Base-by-base conservation (phyloP, 2,888 invertebrate genomes). In the Tromatobia lineatoria region DNA sequence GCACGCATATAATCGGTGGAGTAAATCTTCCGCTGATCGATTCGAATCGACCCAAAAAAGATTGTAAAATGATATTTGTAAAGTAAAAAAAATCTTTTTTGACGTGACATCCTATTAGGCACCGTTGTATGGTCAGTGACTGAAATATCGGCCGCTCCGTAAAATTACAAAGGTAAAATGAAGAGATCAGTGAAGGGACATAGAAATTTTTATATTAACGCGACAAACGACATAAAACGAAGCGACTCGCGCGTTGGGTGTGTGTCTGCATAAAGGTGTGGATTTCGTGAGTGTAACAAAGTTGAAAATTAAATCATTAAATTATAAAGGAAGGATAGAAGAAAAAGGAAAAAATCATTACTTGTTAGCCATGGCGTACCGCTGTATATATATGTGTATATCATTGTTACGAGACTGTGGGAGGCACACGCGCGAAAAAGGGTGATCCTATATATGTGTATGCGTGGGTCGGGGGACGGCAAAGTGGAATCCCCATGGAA, bases 311-410 rank as follows among this genome's bases (percentile, higher is more conserved):
- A 50, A 71, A 67, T 70, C 45, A 67, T 70, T 29, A 59, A 80
- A 45, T 59, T 50, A 75, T 29, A 34, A 45, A 23, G 23, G 29
- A 50, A 38, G 52, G 54, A 70, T 7, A 54, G 73, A 57, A 52
- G 23, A 34, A 25, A 25, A 23, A 61, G 45, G 70, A 75, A 74
- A 74, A 64, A 79, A 77, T 84, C 87, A 86, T 90, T 88, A 86
- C 88, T 87, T 85, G 88, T 91, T 88, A 90, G 87, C 82, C 86
- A 87, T 90, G 88, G 89, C 88, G 86, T 90, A 87, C 88, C 86
- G 83, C 86, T 90, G 90, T 90, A 90, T 78, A 90, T 90, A 86
- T 85, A 86, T 86, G 82, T 64, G 38, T 54, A 42, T 52, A 82
- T 79, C 82, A 69, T 82, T 79, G 73, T 61, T 69, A 69, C 74